phyloP scores from a whole-genome alignment of 2,113 vertebrate genomes.

The Bubo blakistoni region DNA sequence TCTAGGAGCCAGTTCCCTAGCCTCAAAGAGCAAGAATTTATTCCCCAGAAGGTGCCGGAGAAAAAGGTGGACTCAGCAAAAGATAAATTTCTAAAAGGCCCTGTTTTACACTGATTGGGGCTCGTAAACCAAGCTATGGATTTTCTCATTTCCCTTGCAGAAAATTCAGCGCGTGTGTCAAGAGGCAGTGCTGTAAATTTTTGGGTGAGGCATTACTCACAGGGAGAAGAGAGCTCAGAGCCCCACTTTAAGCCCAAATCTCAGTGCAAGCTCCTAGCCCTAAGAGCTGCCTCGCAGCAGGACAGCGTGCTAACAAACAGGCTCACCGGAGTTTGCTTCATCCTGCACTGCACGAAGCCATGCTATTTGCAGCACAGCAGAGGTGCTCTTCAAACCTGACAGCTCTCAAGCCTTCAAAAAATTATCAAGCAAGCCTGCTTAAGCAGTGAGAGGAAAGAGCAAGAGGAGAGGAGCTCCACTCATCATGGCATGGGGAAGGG shows the following conservation, averaged over 20 bases:
- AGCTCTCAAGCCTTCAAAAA: not conserved
- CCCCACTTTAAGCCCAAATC: not conserved
- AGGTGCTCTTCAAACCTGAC: not conserved
- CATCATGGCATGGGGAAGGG: fast-evolving
- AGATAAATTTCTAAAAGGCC: slow-evolving; percentile 46
- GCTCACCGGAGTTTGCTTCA: not conserved
- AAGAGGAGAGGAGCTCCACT: not conserved
- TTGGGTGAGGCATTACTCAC: not conserved
- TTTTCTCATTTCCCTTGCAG: slow-evolving; percentile 54
- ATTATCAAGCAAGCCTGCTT: not conserved
- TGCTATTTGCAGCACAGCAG: not conserved
- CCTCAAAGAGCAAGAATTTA: slow-evolving; percentile 31
- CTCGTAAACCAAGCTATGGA: slow-evolving; percentile 44
- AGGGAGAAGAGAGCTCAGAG: not conserved
- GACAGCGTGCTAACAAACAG: not conserved
- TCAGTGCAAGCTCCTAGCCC: not conserved
- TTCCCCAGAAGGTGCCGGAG: not conserved
- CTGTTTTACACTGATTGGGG: slow-evolving; percentile 34
- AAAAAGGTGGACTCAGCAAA: slow-evolving; percentile 51
- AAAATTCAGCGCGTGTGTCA: not conserved
- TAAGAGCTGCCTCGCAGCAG: not conserved
- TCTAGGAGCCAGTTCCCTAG: not conserved
- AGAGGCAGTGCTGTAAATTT: not conserved
- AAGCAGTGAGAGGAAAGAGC: not conserved
- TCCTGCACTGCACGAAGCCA: fast-evolving